Base-by-base conservation (phyloP, 2,113 vertebrate genomes). In the Telmatochromis brichardi region DNA sequence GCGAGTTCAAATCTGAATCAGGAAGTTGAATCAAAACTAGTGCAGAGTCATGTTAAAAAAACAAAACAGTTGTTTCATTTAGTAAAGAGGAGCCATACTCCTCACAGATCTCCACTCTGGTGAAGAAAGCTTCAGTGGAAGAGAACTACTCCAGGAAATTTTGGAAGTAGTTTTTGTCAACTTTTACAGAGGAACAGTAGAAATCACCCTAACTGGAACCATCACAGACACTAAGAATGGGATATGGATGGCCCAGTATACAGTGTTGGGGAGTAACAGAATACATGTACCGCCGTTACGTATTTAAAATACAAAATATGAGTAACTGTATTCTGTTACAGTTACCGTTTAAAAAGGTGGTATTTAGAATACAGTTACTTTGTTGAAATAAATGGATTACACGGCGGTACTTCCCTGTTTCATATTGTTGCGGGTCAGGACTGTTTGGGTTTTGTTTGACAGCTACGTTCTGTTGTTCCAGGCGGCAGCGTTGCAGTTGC, bases 401-500 rank as follows among this genome's bases (percentile, higher is more conserved):
- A 45, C 3, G 2, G 42, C 13, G 6, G 13, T 45, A 45, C 1
- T 45, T 45, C 0, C 13, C 13, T 14, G 42, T 14, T 45, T 14
- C 13, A 45, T 45, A 45, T 45, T 45, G 42, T 45, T 2, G 42
- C 6, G 6, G 6, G 42, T 45, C 6, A 45, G 42, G 13, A 0
- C 42, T 45, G 13, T 14, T 45, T 45, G 0, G 42, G 42, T 14
- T 45, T 45, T 45, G 42, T 45, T 0, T 45, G 42, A 45, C 42
- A 45, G 42, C 42, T 45, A 45, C 6, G 13, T 7, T 45, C 42
- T 45, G 6, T 45, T 0, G 42, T 45, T 45, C 42, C 42, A 45
- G 6, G 42, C 0, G 0, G 42, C 42, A 45, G 42, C 1, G 13
- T 45, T 45, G 0, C 2, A 2, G 42, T 4, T 45, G 42, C 42